Evolutionary conservation across 2,797 vertebrate species (phyloP).

Genomic region (Rhabdomys pumilio): DNA sequence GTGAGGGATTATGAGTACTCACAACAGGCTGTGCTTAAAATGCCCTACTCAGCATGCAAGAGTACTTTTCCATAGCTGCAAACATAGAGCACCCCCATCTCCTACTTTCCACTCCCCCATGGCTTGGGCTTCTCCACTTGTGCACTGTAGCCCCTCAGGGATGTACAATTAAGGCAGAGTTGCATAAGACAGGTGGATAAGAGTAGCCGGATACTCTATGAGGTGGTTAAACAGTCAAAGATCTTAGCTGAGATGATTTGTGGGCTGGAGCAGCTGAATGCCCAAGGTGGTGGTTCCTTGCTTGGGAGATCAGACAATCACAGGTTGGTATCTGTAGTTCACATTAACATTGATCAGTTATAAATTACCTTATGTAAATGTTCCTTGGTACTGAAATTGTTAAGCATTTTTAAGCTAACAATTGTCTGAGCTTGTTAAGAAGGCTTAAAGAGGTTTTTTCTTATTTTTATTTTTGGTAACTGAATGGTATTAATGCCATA

Average conservation of each 20-base stretch:
- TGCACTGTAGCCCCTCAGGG: neutral
- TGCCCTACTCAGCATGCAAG: neutral
- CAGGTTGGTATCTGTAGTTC: neutral
- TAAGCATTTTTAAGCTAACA: conserved; percentile 37
- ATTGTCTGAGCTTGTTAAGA: conserved; percentile 53
- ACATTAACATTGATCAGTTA: neutral
- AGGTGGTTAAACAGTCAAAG: neutral
- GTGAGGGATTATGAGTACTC: neutral
- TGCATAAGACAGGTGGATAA: neutral
- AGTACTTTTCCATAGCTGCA: neutral
- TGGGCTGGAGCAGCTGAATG: neutral
- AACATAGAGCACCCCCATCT: rapidly evolving
- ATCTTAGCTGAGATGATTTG: neutral
- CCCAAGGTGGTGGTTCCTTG: neutral
- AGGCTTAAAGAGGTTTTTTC: conserved; percentile 23
- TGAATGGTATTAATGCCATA: conserved; percentile 64
- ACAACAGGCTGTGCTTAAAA: neutral
- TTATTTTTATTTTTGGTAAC: conserved; percentile 77
- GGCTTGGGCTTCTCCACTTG: neutral
- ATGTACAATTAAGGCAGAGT: neutral
- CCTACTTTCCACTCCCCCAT: rapidly evolving
- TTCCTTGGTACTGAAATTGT: conserved; percentile 36
- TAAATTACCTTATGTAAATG: neutral
- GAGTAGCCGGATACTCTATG: neutral
- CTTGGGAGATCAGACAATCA: neutral